A percentile compares a stretch with the other conserved stretches of the same genome.
Conservation (phyloP, 2,888 invertebrate genomes). For the Mesochorus sp. region DNA sequence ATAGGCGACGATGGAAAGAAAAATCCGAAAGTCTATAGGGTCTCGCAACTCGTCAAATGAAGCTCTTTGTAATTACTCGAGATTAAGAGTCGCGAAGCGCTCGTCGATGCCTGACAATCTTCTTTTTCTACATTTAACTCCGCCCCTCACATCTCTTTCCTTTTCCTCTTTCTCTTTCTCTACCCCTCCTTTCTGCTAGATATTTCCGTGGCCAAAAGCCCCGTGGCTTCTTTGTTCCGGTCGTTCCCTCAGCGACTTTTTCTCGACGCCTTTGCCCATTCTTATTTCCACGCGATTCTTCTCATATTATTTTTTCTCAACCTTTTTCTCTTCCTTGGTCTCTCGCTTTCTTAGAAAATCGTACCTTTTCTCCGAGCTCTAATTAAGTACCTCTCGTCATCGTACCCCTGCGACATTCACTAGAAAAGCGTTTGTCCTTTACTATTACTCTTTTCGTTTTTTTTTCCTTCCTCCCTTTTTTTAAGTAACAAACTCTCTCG, state of each 20-base stretch:
- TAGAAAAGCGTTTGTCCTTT: background rate
- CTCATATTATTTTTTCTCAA: background rate
- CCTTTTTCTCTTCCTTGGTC: background rate
- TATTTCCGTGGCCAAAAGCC: constrained; percentile 16
- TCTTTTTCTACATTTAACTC: constrained; percentile 20
- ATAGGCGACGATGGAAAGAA: background rate
- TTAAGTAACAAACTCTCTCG: background rate
- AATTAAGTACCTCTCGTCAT: constrained; percentile 43
- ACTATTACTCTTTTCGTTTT: background rate
- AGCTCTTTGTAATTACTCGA: constrained; percentile 44
- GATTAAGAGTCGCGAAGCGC: constrained; percentile 34
- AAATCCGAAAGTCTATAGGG: background rate
- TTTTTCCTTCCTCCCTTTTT: background rate
- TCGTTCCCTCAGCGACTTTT: constrained; percentile 20
- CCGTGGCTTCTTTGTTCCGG: constrained; percentile 46
- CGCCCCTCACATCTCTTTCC: background rate
- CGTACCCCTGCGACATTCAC: constrained; percentile 22
- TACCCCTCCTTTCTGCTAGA: background rate
- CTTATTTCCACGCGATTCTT: background rate
- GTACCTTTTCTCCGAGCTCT: constrained; percentile 39
- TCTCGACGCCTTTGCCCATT: background rate
- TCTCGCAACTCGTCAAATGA: constrained; percentile 33
- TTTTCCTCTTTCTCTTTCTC: constrained; percentile 2
- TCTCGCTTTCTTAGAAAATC: constrained; percentile 15
- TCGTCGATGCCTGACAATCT: constrained; percentile 22